Percentiles rank a stretch among this genome's conserved stretches.
Evolutionary conservation across 1,140 invertebrate species (phyloP).

Genomic region (Orchesella cincta): DNA sequence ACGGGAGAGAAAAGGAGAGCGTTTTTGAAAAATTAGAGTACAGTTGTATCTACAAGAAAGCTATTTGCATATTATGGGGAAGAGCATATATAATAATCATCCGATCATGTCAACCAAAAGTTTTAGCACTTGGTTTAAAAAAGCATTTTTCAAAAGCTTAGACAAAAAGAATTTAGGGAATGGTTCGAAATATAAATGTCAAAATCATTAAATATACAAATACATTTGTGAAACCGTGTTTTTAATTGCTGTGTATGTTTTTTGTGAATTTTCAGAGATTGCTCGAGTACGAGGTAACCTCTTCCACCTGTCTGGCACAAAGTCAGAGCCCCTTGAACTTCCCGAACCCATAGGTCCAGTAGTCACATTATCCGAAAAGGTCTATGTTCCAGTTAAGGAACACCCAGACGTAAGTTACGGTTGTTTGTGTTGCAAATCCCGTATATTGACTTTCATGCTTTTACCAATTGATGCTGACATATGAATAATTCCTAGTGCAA

Average conservation of each 20-base stretch:
- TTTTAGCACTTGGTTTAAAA: not conserved
- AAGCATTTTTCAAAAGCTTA: not conserved
- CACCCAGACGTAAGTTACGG: slow-evolving; percentile 99
- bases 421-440: not conserved
- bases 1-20: too few relatives aligned
- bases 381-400: slow-evolving; percentile 99
- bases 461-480: not conserved
- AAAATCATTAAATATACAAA: not conserved
- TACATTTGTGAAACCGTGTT: not conserved
- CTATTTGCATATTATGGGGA: not conserved
- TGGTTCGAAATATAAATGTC: not conserved
- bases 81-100: not conserved
- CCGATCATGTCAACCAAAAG: not conserved
- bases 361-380: slow-evolving; percentile 94
- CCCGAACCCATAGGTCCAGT: slow-evolving; percentile 90
- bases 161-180: not conserved
- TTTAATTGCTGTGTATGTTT: slow-evolving; percentile 44
- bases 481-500: not conserved
- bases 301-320: slow-evolving; percentile 96
- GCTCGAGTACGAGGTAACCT: slow-evolving; percentile 93
- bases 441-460: not conserved
- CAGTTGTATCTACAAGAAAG: not conserved
- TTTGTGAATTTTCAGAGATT: slow-evolving; percentile 81
- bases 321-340: slow-evolving; percentile 74
- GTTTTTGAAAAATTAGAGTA: slow-evolving; percentile 2